Base-by-base conservation (phyloP, 2,113 vertebrate species). In the Melanotaenia duboulayi region DNA sequence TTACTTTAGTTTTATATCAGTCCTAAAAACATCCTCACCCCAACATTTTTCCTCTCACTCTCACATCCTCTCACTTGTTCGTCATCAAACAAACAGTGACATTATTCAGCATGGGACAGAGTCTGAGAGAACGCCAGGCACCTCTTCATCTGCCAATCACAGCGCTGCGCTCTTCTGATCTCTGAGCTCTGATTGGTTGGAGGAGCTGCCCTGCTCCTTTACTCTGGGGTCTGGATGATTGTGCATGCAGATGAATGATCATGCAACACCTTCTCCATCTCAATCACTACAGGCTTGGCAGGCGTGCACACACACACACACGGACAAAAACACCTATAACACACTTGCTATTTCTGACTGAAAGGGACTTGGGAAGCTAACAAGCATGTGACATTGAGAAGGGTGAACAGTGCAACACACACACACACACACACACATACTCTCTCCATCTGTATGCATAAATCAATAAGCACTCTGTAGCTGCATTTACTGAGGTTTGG, bases 311-410 rank as follows among this genome's bases (percentile, higher is more conserved):
- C 52, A 56, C 64, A 60, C 57, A 64, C 35, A 67, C 35, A 58
- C 46, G 37, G 14, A 69, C 24, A 60, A 46, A 44, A 57, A 61
- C 24, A 49, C 63, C 57, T n/a, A 77, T 44, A 75, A 32, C 19
- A 58, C 55, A 40, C 54, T 81, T 28, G 68, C 57, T 23, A 78
- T 82, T 64, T 70, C 46, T 63, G 55, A 76, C 46, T 80, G 62
- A 82, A 81, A 86, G 72, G n/a, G 70, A 87, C 78, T 80, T 63
- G 48, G 68, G 51, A 69, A 71, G 67, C 76, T 77, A 89, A 87
- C 72, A 7, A 89, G 82, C 71, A 80, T 78, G 76, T 89, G 90
- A 87, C 88, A 89, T 90, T 91, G 91, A 87, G 67, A 83, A 81
- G 82, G 85, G 76, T 87, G 84, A 83, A 83, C 57, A 76, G 65